Conservation (phyloP, 1,140 invertebrate genomes). For the Cyphomyrmex costatus region DNA sequence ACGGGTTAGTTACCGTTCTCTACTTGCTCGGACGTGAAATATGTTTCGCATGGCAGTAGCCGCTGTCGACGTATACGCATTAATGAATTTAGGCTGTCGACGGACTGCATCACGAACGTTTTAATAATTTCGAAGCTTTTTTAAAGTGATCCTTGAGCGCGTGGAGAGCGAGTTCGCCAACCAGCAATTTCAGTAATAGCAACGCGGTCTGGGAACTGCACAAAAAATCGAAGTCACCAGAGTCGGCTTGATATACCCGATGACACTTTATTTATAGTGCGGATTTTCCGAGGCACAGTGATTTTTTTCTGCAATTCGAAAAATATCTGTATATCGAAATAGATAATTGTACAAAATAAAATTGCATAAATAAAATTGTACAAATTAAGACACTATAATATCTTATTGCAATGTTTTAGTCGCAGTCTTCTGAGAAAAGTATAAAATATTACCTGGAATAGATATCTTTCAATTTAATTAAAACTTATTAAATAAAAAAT, state of each 20-base stretch:
- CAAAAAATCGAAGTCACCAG: slow-evolving; percentile 47
- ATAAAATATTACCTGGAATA: neutral
- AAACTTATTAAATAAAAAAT: neutral
- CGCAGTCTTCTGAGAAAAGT: neutral
- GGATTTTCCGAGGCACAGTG: neutral
- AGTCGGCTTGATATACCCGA: neutral
- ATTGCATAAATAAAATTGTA: neutral
- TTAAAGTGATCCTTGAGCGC: slow-evolving; percentile 9
- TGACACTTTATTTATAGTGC: slow-evolving; percentile 16
- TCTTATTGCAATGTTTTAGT: neutral
- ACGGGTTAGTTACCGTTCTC: slow-evolving; percentile 53
- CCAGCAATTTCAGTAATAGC: slow-evolving; percentile 69
- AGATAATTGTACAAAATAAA: slow-evolving; percentile 1
- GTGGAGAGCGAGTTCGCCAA: neutral
- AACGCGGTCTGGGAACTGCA: slow-evolving; percentile 23
- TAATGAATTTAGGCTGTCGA: slow-evolving; percentile 52
- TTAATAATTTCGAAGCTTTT: slow-evolving; percentile 68
- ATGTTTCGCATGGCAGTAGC: slow-evolving; percentile 44
- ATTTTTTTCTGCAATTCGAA: neutral
- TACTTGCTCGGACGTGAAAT: slow-evolving; percentile 40
- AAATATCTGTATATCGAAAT: neutral
- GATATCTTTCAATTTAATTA: neutral
- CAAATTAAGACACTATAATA: neutral
- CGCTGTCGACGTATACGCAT: slow-evolving; percentile 26
- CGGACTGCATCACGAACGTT: slow-evolving; percentile 23